Evolutionary conservation across 2,797 vertebrate genomes (phyloP).

Genomic region (Etheostoma nigrum): DNA sequence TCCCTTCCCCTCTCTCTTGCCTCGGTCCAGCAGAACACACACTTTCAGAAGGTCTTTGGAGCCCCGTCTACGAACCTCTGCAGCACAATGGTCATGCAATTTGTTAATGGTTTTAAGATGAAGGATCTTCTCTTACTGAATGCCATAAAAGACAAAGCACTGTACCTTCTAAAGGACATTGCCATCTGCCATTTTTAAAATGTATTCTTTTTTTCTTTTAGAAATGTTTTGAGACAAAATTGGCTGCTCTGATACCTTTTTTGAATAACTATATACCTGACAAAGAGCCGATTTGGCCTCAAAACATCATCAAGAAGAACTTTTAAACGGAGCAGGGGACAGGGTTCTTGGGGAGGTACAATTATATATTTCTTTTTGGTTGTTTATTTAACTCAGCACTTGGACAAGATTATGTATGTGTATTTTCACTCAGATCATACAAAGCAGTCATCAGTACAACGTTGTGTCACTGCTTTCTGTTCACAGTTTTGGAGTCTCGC

Average conservation of each 20-base stretch:
- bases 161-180: not conserved
- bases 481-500: not conserved
- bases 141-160: not conserved
- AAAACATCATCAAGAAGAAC: conserved; percentile 9
- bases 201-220: not conserved
- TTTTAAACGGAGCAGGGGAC: not conserved
- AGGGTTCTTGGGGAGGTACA: not conserved
- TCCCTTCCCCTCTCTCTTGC: conserved; percentile 75
- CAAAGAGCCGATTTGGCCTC: not conserved
- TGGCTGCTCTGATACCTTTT: not conserved
- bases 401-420: not conserved
- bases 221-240: not conserved
- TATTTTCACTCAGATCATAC: not conserved
- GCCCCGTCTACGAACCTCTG: conserved; percentile 93
- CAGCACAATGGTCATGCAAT: conserved; percentile 23
- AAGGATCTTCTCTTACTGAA: not conserved
- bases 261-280: not conserved
- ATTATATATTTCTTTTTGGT: not conserved
- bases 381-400: not conserved
- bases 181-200: not conserved
- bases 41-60: conserved; percentile 95
- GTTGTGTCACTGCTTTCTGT: not conserved
- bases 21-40: conserved; percentile 89
- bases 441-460: not conserved
- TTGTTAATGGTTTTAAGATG: not conserved